A percentile compares a stretch with the other conserved stretches of the same genome.
Conservation (phyloP, 2,888 invertebrate species). For the Archaeoteleia sp. region DNA sequence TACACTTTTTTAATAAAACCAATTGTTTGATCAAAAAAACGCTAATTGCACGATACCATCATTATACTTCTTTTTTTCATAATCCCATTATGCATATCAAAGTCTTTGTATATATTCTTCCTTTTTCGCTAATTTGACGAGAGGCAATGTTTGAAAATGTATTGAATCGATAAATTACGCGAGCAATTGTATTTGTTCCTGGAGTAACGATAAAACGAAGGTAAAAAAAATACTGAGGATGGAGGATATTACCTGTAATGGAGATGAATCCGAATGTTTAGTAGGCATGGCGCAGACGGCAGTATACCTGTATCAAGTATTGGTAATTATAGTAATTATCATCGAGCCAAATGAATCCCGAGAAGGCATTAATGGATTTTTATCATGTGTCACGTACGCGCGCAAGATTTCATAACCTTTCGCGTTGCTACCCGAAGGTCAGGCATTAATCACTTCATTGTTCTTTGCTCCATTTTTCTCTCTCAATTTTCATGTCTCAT, state of each 20-base stretch:
- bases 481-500: conserved; percentile 35
- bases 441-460: conserved; percentile 47
- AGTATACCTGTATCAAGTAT: conserved; percentile 12
- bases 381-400: conserved; percentile 36
- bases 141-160: too few species aligned
- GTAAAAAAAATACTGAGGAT: neutral
- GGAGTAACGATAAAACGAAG: conserved; percentile 12
- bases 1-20: too few species aligned
- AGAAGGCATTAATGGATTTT: conserved; percentile 46
- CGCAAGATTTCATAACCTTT: conserved; percentile 50
- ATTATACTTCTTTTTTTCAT: too few species aligned
- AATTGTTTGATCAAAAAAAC: too few species aligned
- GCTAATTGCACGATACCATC: too few species aligned
- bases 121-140: too few species aligned
- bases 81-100: too few species aligned
- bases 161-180: too few species aligned
- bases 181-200: conserved; percentile 24
- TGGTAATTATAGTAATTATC: conserved; percentile 33
- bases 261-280: conserved; percentile 14
- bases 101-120: too few species aligned
- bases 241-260: conserved; percentile 1
- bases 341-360: conserved; percentile 39
- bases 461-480: conserved; percentile 46
- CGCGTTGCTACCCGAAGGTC: conserved; percentile 39
- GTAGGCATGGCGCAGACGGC: conserved; percentile 21